Evolutionary conservation across 2,888 invertebrate species (phyloP), one percentile per base, ranked within the genome.

Genomic region (Pasiphila rectangulata): DNA sequence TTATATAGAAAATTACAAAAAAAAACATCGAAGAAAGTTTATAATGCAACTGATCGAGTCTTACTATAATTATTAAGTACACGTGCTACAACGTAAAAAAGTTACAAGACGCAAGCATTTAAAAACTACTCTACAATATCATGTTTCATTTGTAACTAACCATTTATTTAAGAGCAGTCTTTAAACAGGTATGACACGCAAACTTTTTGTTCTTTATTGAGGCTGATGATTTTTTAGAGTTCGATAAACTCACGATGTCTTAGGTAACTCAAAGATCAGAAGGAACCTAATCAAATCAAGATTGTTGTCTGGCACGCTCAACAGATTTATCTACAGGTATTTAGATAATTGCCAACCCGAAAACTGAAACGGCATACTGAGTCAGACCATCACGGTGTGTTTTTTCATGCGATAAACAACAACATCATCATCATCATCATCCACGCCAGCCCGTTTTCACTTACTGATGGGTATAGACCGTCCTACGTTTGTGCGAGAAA

Each of bases 161-260:
- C 37, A 45, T 50, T 45, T 45, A 49, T 24, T 36, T 37, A 30
- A 23, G 21, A 27, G 37, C 37, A 27, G 32, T 41, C 19, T 40
- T 30, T 43, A 30, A 45, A 27, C 34, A 34, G 37, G 10, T 27
- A 41, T 29, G 39, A 44, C 49, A 49, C 49, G 49, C 49, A 36
- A 44, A 44, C 35, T 49, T 39, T 40, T 44, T 49, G 20, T 37
- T 17, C 32, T 45, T 41, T 37, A 41, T 41, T 34, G 21, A 43
- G 16, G 12, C 30, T 37, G 45, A 25, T 44, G 35, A 27, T 21
- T 44, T 40, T 49, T 37, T 27, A 41, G 37, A 50, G 50, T 45
- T 50, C 49, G 41, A 42, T 45, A 21, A 50, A 45, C 45, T 45
- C 45, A 37, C 40, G 32, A 37, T 44, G 13, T 43, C 38, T 41